These are phyloP conservation scores for Tridacna crocea DNA, from an alignment of 2,888 invertebrate species.

Conservation along the genomic window DNA sequence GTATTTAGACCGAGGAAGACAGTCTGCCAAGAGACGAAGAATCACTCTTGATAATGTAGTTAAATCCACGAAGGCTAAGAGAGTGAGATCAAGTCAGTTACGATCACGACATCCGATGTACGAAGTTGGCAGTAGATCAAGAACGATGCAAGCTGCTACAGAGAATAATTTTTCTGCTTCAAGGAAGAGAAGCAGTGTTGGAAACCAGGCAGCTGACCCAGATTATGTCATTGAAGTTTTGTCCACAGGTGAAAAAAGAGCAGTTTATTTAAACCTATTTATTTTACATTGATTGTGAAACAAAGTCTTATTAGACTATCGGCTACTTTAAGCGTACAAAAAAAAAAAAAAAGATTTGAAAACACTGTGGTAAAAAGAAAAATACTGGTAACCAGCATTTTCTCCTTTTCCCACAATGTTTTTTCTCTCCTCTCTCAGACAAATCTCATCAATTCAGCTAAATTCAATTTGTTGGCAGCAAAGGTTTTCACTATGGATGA, in stretches of 20 bases:
- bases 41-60: not conserved
- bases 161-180: not conserved
- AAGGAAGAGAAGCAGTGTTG: not conserved
- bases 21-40: not conserved
- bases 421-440: too few relatives aligned
- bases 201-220: not conserved
- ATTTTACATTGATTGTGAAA: too few relatives aligned
- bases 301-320: too few relatives aligned
- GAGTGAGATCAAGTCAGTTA: constrained; percentile 14
- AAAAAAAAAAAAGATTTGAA: too few relatives aligned
- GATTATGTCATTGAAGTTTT: constrained; percentile 16
- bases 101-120: constrained; percentile 15
- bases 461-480: too few relatives aligned
- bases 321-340: too few relatives aligned
- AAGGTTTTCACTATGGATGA: too few relatives aligned
- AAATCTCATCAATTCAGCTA: too few relatives aligned
- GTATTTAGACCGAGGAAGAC: not conserved
- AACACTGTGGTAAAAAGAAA: too few relatives aligned
- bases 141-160: not conserved
- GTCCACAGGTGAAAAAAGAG: not conserved
- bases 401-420: too few relatives aligned
- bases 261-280: too few relatives aligned
- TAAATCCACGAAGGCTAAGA: not conserved
- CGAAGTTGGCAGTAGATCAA: not conserved
- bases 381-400: too few relatives aligned